A percentile compares a stretch with the other conserved stretches of the same genome.
These are phyloP conservation scores for Gadus macrocephalus DNA, from an alignment of 2,113 vertebrate species.

Conservation along the genomic window DNA sequence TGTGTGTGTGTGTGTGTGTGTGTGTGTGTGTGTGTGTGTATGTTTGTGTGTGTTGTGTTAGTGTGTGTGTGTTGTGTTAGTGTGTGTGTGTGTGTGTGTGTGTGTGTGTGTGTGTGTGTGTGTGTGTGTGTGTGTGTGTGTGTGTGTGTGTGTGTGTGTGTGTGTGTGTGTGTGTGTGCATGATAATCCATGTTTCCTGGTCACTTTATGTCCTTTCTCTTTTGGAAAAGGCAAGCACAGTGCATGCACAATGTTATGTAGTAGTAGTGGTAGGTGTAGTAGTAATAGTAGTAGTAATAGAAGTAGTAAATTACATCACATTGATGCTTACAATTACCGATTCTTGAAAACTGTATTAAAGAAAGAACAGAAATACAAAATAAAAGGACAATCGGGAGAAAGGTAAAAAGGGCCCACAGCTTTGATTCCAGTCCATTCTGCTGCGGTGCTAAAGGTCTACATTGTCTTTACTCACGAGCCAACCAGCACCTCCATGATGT, in stretches of 20 bases:
- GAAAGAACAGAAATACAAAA: constrained; percentile 28
- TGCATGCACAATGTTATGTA: constrained; percentile 92
- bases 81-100: too few species aligned
- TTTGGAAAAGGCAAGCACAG: constrained; percentile 86
- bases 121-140: too few species aligned
- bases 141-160: constrained; percentile 62
- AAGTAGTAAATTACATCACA: constrained; percentile 70
- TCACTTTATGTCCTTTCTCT: constrained; percentile 55
- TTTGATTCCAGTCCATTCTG: constrained; percentile 50
- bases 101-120: too few species aligned
- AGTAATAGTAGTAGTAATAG: constrained; percentile 49
- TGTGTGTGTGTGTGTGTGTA: constrained; percentile 48
- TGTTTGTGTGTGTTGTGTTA: too few species aligned
- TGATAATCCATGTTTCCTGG: constrained; percentile 75
- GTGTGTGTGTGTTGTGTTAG: too few species aligned
- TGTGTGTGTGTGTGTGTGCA: constrained; percentile 50
- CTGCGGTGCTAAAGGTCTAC: constrained; percentile 6
- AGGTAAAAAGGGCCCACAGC: constrained; percentile 15
- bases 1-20: constrained; percentile 69
- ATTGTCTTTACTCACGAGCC: constrained; percentile 80
- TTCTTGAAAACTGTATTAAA: constrained; percentile 46
- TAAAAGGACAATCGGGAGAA: constrained; percentile 28
- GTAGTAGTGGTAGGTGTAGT: constrained; percentile 56
- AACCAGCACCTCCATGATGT: constrained; percentile 99
- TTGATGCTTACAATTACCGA: constrained; percentile 67